Percentiles rank a stretch among this genome's conserved stretches.
Conservation (phyloP, 1,140 invertebrate genomes). For the Aphelinus certus region DNA sequence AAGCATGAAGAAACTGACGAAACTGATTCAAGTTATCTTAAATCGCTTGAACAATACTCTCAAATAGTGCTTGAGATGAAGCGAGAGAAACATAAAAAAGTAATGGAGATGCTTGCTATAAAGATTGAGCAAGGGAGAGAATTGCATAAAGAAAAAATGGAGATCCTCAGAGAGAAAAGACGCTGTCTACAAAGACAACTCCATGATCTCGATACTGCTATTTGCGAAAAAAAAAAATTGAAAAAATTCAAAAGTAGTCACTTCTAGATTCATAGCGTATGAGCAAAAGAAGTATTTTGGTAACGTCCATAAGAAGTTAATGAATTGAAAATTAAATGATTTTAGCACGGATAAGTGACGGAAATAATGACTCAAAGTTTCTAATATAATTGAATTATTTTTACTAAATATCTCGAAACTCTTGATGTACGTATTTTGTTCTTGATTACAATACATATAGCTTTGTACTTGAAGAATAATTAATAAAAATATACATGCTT, state of each 20-base stretch:
- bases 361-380: too few species aligned
- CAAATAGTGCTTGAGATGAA: slow-evolving; percentile 25
- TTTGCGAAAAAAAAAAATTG: slow-evolving; percentile 25
- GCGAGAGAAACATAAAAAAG: slow-evolving; percentile 24
- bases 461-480: too few species aligned
- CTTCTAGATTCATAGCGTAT: slow-evolving; percentile 9
- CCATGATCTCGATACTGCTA: slow-evolving; percentile 23
- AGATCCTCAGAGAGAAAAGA: slow-evolving; percentile 23
- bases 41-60: not conserved
- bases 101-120: slow-evolving; percentile 25
- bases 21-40: not conserved
- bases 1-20: too few species aligned
- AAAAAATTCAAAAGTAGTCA: slow-evolving; percentile 37
- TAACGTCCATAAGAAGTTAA: not conserved
- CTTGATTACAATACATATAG: too few species aligned
- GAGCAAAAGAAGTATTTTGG: too few species aligned
- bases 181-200: slow-evolving; percentile 6
- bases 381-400: too few species aligned
- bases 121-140: slow-evolving; percentile 20
- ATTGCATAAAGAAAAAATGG: slow-evolving; percentile 35
- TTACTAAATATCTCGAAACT: too few species aligned
- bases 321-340: not conserved
- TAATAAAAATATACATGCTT: too few species aligned
- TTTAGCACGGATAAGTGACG: not conserved
- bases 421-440: too few species aligned